Base-by-base conservation (phyloP, 1,140 invertebrate genomes). In the Dolichoris vasculosae region DNA sequence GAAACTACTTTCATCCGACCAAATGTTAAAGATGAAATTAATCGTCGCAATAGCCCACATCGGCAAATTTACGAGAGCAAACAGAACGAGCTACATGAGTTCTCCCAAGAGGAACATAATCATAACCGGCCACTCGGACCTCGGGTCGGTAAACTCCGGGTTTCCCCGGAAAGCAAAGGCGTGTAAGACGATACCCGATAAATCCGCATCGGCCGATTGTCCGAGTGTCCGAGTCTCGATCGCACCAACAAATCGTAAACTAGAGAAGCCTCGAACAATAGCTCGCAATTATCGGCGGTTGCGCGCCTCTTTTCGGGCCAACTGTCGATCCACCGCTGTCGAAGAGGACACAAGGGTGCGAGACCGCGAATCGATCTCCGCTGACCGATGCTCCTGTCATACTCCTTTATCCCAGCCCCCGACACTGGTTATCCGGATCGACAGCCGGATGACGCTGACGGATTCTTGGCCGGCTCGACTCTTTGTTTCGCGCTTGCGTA, bases 231-330 rank as follows among this genome's bases (percentile, higher is more conserved):
- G 38, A 48, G 85, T 87, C 87, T 87, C 88, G 83, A 87, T 71
- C 80, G 85, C 78, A 77, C 88, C 90, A 93, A 93, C 92, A 93
- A 93, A 93, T 93, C 92, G 92, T 93, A 93, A 93, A 93, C 89
- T 85, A 88, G 82, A 79, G 86, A 80, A 78, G 43, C 55, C 46
- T 81, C 77, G 90, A 89, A 92, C 92, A 93, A 93, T 93, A 90
- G 92, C 82, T 83, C 88, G 90, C 90, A 90, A 93, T 93, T 93
- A 93, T 92, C 90, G 89, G 82, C 89, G 89, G 90, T 92, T 91
- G 11, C 17, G 87, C 43, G 35, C 81, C 86, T 91, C 48, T 59
- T 84, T 48, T 59, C 13, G 26, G 43, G 59, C 73, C 93, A 93
- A 93, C 92, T 93, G 92, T 92, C 91, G 75, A 76, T 23, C 2